Base-by-base conservation (phyloP, 1,140 invertebrate genomes). In the Ostrea edulis region DNA sequence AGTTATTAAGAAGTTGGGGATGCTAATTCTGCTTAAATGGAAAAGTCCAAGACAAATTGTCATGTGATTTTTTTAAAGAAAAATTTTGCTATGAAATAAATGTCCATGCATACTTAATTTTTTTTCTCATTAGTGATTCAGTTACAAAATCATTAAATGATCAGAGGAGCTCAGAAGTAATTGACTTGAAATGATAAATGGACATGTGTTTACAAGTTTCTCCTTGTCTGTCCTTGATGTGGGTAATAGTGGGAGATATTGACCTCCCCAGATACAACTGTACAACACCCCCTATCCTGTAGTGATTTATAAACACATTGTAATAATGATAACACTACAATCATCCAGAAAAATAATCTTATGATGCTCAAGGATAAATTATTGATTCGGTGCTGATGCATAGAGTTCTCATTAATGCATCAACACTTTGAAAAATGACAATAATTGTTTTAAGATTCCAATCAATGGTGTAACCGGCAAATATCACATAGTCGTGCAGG, bases 361-460 rank as follows among this genome's bases (percentile, higher is more conserved):
- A 77, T 77, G 68, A 77, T 77, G 68, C 29, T 77, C 68, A 77
- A 77, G 68, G 68, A 77, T 77, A 77, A 77, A 77, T 77, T 77
- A 77, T 77, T 77, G 68, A 77, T 77, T 77, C 12, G 22, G 9
- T 29, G 68, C 68, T 17, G 25, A 35, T 77, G 68, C 68, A 77
- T 77, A 77, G 68, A 22, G 25, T 77, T 77, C 68, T 77, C 68
- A 77, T 77, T 77, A 77, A 77, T 11, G 68, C 68, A 77, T 77
- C 68, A 77, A 77, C 68, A 77, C 68, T 77, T 77, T 77, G 68
- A 77, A 77, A 77, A 77, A 77, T 77, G 68, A 77, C 68, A 77
- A 77, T 77, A 77, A 77, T 77, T 77, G 68, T 77, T 77, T 77
- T 77, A 77, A 77, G 68, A 77, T 77, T 77, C 68, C 68, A 77